Evolutionary conservation across 2,797 vertebrate species (phyloP).

Genomic region (Macropus fuliginosus): DNA sequence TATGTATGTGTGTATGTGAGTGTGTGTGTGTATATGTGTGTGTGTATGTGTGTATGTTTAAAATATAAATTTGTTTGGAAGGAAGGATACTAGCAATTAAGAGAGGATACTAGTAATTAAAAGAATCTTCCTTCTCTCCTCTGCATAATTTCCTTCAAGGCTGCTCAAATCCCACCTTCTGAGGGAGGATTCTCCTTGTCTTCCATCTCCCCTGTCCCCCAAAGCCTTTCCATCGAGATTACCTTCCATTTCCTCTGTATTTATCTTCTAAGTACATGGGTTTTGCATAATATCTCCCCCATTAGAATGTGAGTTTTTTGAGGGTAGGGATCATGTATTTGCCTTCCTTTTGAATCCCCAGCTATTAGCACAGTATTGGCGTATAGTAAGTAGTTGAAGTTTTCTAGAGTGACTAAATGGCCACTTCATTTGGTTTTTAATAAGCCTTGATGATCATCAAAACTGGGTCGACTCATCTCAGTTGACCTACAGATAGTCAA

Average conservation of each 20-base stretch:
- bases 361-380: neutral
- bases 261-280: neutral
- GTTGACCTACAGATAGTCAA: neutral
- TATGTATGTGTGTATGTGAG: too few relatives aligned
- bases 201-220: neutral
- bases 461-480: neutral
- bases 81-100: neutral
- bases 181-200: neutral
- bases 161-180: neutral
- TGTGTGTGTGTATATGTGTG: too few relatives aligned
- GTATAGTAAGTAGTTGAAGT: neutral
- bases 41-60: too few relatives aligned
- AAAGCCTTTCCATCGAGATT: neutral
- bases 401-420: slow-evolving; percentile 7
- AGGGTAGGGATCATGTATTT: neutral
- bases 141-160: neutral
- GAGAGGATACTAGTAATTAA: neutral
- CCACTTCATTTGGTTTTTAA: slow-evolving; percentile 12
- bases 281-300: neutral
- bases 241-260: neutral
- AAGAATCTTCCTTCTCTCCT: neutral
- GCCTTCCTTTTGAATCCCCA: neutral
- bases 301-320: neutral
- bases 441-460: neutral
- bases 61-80: neutral